phyloP scores from a whole-genome alignment of 2,888 invertebrate genomes.

The Phlogophora meticulosa region DNA sequence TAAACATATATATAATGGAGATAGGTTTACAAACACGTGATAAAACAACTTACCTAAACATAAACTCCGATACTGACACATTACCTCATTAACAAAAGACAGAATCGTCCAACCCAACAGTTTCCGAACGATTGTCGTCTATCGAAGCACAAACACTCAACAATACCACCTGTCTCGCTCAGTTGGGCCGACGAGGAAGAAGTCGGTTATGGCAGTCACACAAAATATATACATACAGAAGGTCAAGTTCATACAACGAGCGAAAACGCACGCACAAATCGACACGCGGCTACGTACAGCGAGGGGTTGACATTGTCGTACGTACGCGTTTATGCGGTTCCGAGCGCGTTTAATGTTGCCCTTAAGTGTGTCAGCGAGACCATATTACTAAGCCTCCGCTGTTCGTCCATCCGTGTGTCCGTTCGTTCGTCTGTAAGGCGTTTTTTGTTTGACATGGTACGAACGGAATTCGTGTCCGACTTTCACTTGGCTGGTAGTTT shows the following conservation, averaged over 20 bases:
- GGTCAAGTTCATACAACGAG: neutral
- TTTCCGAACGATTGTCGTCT: slow-evolving; percentile 41
- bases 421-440: too few relatives aligned
- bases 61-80: neutral
- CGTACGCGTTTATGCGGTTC: too few relatives aligned
- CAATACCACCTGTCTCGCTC: slow-evolving; percentile 39
- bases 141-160: slow-evolving; percentile 31
- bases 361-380: too few relatives aligned
- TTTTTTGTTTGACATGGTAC: too few relatives aligned
- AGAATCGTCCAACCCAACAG: slow-evolving; percentile 6
- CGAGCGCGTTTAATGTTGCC: too few relatives aligned
- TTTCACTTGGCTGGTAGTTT: too few relatives aligned
- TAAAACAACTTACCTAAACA: neutral
- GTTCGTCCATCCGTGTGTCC: too few relatives aligned
- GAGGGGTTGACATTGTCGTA: too few relatives aligned
- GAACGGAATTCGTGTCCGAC: too few relatives aligned
- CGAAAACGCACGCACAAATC: too few relatives aligned
- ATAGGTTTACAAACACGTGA: neutral
- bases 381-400: neutral
- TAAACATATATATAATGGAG: too few relatives aligned
- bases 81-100: slow-evolving; percentile 9
- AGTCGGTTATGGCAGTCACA: neutral
- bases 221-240: neutral
- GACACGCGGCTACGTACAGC: too few relatives aligned
- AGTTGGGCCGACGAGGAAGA: slow-evolving; percentile 18